Conservation (phyloP, 2,113 vertebrate species). For the Silurus asotus region DNA sequence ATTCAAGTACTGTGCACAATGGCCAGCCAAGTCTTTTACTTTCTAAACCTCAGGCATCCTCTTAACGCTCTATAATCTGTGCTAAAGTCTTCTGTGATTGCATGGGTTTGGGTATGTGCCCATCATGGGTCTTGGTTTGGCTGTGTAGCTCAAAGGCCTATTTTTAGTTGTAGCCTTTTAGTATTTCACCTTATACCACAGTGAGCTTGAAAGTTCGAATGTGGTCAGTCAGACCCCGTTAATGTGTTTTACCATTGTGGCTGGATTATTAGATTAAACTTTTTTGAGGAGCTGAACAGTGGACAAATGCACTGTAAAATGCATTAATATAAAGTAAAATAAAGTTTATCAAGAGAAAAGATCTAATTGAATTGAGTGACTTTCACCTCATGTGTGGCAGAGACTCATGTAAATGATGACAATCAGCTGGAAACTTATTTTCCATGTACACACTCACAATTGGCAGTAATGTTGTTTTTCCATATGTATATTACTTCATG, state of each 20-base stretch:
- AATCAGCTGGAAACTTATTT: background rate
- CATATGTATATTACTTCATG: background rate
- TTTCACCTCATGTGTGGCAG: background rate
- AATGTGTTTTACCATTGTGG: too few species aligned
- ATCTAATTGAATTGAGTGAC: background rate
- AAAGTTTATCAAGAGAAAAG: background rate
- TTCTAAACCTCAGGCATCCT: slow-evolving; percentile 10
- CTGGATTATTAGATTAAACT: too few species aligned
- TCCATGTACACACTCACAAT: background rate
- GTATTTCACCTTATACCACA: background rate
- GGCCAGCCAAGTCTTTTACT: background rate
- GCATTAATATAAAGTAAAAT: background rate
- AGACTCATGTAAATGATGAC: background rate
- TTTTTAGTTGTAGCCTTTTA: background rate
- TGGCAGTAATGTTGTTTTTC: background rate
- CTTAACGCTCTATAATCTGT: background rate
- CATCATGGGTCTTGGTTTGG: background rate
- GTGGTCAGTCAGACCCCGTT: background rate
- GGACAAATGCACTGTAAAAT: background rate
- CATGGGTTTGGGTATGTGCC: background rate
- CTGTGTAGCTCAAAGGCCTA: background rate
- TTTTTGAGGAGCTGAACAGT: background rate
- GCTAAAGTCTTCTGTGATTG: background rate
- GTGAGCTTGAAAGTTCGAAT: background rate
- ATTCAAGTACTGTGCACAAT: background rate